These are phyloP conservation scores for Chionomys nivalis DNA, from an alignment of 2,113 vertebrate species.

Conservation along the genomic window DNA sequence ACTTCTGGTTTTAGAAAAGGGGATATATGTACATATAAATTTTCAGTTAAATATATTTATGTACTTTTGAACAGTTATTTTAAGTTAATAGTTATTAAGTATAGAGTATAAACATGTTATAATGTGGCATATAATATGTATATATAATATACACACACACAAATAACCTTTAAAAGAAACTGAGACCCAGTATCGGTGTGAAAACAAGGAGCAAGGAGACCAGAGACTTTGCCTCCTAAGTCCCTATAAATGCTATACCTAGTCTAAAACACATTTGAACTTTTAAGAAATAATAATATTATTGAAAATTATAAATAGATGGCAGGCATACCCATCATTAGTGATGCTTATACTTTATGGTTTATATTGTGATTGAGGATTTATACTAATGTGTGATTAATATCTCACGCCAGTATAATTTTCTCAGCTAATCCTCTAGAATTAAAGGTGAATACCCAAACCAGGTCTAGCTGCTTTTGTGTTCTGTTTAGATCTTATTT, in stretches of 20 bases:
- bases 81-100: background rate
- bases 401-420: background rate
- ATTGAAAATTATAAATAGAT: background rate
- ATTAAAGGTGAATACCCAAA: constrained; percentile 17
- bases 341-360: background rate
- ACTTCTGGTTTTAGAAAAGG: background rate
- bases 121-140: background rate
- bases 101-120: background rate
- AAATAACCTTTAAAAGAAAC: constrained; percentile 10
- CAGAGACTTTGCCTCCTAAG: background rate
- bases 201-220: background rate
- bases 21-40: background rate
- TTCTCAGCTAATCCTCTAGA: constrained; percentile 24
- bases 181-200: background rate
- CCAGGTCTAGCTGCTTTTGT: background rate
- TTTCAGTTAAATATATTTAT: background rate
- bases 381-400: constrained; percentile 4
- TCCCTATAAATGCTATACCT: background rate
- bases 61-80: background rate
- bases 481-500: background rate
- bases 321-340: background rate
- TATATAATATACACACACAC: background rate
- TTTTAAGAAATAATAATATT: background rate
- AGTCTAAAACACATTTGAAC: constrained; percentile 40
- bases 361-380: background rate